Evolutionary conservation across 2,888 invertebrate species (phyloP).

Genomic region (Exocentrus adspersus): DNA sequence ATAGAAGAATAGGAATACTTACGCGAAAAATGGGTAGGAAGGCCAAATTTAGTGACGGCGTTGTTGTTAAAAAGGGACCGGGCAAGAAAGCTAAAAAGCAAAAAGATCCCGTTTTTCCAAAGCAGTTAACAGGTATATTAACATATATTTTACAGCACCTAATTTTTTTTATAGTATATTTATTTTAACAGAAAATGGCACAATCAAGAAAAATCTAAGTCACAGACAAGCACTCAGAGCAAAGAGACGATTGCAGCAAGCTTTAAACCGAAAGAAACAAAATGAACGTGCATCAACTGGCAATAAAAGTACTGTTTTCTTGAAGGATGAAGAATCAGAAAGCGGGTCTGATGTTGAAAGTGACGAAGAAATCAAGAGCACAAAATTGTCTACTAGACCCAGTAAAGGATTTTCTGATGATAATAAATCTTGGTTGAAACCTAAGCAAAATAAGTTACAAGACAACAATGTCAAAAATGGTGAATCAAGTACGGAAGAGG

Average conservation of each 20-base stretch:
- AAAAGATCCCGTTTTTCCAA: slow-evolving; percentile 77
- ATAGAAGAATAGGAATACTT: too few species aligned
- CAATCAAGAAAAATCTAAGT: slow-evolving; percentile 68
- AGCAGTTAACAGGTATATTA: slow-evolving; percentile 65
- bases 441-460: slow-evolving; percentile 63
- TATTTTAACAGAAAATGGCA: slow-evolving; percentile 63
- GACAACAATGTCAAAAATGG: slow-evolving; percentile 51
- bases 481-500: slow-evolving; percentile 45
- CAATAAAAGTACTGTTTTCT: slow-evolving; percentile 38
- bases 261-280: slow-evolving; percentile 45
- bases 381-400: slow-evolving; percentile 48
- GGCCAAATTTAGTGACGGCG: slow-evolving; percentile 77
- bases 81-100: slow-evolving; percentile 91
- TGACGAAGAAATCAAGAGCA: slow-evolving; percentile 46
- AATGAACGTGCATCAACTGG: slow-evolving; percentile 47
- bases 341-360: slow-evolving; percentile 40
- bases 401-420: slow-evolving; percentile 74
- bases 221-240: slow-evolving; percentile 61
- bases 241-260: slow-evolving; percentile 53
- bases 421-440: slow-evolving; percentile 77
- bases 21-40: slow-evolving; percentile 80
- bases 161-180: background rate
- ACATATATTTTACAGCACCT: too few species aligned
- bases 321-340: slow-evolving; percentile 41
- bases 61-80: slow-evolving; percentile 80